Conservation (phyloP, 2,888 invertebrate species). For the Diachrysia chrysitis region DNA sequence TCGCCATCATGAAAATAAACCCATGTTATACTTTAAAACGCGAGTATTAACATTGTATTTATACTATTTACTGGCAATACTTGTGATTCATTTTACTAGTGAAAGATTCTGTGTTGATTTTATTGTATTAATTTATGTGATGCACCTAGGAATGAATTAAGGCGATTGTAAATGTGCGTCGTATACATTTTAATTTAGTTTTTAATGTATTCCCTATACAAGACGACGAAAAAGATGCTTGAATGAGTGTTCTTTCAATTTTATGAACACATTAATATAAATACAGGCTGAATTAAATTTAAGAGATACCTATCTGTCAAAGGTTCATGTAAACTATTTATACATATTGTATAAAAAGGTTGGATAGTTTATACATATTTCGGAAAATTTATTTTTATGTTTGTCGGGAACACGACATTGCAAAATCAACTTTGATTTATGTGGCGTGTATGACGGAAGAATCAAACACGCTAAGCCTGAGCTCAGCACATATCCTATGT, state of each 20-base stretch:
- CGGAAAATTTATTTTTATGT: neutral
- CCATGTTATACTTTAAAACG: slow-evolving; percentile 64
- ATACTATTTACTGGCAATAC: slow-evolving; percentile 26
- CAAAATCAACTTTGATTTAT: neutral
- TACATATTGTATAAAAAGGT: too few relatives aligned
- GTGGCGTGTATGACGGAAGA: neutral
- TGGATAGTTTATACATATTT: neutral
- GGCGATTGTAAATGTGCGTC: neutral
- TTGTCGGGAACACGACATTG: neutral
- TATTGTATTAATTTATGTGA: neutral
- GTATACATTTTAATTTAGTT: neutral
- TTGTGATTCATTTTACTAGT: slow-evolving; percentile 27
- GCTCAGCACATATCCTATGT: neutral
- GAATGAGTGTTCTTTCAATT: too few relatives aligned
- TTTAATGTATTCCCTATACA: too few relatives aligned
- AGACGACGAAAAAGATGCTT: too few relatives aligned
- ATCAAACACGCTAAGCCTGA: neutral
- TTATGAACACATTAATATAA: too few relatives aligned
- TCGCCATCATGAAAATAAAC: slow-evolving; percentile 85
- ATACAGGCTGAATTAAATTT: too few relatives aligned
- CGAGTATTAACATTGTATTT: slow-evolving; percentile 44
- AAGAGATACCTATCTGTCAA: too few relatives aligned
- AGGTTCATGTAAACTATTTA: too few relatives aligned
- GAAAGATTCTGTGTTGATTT: slow-evolving; percentile 13
- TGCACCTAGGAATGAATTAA: neutral